Conservation (phyloP, 2,113 vertebrate genomes). For the Montifringilla adamsi region DNA sequence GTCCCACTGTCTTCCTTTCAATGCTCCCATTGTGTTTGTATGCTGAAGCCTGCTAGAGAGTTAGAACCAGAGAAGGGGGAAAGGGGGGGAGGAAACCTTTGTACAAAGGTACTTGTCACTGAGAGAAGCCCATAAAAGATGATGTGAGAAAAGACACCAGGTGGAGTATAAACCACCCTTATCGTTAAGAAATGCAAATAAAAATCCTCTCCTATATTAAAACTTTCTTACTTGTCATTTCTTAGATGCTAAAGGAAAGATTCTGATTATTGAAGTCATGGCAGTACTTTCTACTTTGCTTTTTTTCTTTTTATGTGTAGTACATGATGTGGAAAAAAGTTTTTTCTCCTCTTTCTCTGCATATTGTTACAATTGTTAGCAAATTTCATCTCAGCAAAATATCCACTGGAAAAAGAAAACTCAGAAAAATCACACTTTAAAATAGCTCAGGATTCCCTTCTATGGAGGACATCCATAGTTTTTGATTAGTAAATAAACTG, state of each 20-base stretch:
- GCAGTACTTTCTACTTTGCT: background rate
- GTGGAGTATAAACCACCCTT: slow-evolving; percentile 71
- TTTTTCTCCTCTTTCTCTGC: slow-evolving; percentile 35
- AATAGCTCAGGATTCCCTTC: background rate
- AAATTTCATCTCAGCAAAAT: slow-evolving; percentile 42
- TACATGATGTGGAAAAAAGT: background rate
- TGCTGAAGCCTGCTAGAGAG: slow-evolving; percentile 73
- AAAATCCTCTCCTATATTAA: slow-evolving; percentile 45
- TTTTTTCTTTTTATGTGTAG: slow-evolving; percentile 12
- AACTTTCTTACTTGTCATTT: slow-evolving; percentile 63
- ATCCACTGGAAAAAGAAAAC: background rate
- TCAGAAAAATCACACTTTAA: background rate
- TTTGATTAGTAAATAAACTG: background rate
- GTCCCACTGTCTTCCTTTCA: slow-evolving; percentile 77
- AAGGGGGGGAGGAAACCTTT: slow-evolving; percentile 42
- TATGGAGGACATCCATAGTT: background rate
- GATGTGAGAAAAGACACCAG: slow-evolving; percentile 74
- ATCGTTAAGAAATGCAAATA: slow-evolving; percentile 70
- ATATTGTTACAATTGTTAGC: background rate
- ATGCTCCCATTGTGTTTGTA: slow-evolving; percentile 77
- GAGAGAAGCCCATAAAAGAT: slow-evolving; percentile 68
- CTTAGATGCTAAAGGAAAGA: slow-evolving; percentile 33
- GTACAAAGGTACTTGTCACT: slow-evolving; percentile 79
- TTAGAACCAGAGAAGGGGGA: slow-evolving; percentile 52
- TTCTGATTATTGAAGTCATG: slow-evolving; percentile 1